phyloP scores from a whole-genome alignment of 2,113 vertebrate species.

The Mesocricetus auratus region DNA sequence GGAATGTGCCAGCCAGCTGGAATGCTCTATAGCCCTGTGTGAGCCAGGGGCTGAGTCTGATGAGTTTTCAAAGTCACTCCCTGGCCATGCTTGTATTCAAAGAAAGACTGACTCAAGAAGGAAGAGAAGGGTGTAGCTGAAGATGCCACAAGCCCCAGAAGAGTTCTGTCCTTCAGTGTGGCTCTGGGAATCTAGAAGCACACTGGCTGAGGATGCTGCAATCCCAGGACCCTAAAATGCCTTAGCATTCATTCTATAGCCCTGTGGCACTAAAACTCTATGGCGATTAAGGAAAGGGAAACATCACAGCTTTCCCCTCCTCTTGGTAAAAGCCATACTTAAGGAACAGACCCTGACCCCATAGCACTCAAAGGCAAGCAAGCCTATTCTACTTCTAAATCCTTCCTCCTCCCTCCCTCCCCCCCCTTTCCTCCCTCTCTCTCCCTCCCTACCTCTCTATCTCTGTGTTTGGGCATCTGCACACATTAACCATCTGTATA shows the following conservation, averaged over 20 bases:
- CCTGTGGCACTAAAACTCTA: constrained; percentile 11
- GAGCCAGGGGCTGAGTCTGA: not conserved
- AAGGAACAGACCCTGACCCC: constrained; percentile 54
- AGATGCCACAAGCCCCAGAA: not conserved
- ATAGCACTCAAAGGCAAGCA: constrained; percentile 36
- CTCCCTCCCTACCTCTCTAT: not conserved
- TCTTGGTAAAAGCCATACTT: constrained; percentile 1
- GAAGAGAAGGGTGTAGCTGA: not conserved
- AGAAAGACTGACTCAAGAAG: not conserved
- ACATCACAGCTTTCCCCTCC: not conserved
- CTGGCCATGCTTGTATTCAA: not conserved
- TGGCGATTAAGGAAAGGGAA: not conserved
- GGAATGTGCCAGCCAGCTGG: not conserved
- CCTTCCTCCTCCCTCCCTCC: not conserved
- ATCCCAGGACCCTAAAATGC: not conserved
- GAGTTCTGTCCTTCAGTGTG: not conserved
- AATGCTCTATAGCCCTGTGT: not conserved
- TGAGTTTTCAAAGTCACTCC: constrained; percentile 26
- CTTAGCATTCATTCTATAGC: constrained; percentile 33
- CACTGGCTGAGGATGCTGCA: not conserved
- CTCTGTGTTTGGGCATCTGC: constrained; percentile 60
- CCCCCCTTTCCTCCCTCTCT: not conserved
- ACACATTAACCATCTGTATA: constrained; percentile 80
- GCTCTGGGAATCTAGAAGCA: not conserved
- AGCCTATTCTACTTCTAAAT: constrained; percentile 14